Evolutionary conservation across 2,888 invertebrate genomes (phyloP).

Genomic region (Hypomecis punctinalis): DNA sequence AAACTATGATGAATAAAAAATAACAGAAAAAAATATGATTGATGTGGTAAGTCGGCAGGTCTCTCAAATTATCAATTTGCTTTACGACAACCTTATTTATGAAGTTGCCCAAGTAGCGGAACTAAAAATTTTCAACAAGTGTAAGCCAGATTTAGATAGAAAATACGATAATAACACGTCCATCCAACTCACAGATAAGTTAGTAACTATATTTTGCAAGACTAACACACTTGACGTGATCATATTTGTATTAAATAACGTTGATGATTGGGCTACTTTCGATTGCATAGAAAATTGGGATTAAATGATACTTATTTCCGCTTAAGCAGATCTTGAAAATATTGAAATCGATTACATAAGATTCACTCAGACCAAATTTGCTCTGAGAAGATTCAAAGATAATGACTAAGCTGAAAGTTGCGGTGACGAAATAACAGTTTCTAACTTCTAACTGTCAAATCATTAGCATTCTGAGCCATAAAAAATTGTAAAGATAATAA

Average conservation of each 20-base stretch:
- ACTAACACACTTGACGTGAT: conserved; percentile 16
- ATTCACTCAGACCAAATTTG: too few species aligned
- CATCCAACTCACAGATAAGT: background rate
- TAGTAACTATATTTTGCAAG: conserved; percentile 1
- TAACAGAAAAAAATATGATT: conserved; percentile 37
- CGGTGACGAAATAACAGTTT: background rate
- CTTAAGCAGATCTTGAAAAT: background rate
- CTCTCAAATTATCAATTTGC: conserved; percentile 27
- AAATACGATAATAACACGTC: background rate
- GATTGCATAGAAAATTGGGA: conserved; percentile 12
- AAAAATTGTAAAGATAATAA: background rate
- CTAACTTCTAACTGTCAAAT: conserved; percentile 1
- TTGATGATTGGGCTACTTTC: conserved; percentile 21
- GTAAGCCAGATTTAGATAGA: background rate
- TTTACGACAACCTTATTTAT: background rate
- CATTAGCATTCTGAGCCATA: background rate
- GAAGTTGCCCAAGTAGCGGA: background rate
- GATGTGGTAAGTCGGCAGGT: conserved; percentile 34
- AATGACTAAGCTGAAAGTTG: conserved; percentile 5
- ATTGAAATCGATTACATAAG: conserved; percentile 10
- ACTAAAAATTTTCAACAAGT: background rate
- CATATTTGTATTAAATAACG: conserved; percentile 24
- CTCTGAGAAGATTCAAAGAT: too few species aligned
- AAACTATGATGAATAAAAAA: conserved; percentile 33
- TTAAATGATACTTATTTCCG: conserved; percentile 4